Evolutionary conservation across 2,113 vertebrate species (phyloP).

Genomic region (Synchiropus splendidus): DNA sequence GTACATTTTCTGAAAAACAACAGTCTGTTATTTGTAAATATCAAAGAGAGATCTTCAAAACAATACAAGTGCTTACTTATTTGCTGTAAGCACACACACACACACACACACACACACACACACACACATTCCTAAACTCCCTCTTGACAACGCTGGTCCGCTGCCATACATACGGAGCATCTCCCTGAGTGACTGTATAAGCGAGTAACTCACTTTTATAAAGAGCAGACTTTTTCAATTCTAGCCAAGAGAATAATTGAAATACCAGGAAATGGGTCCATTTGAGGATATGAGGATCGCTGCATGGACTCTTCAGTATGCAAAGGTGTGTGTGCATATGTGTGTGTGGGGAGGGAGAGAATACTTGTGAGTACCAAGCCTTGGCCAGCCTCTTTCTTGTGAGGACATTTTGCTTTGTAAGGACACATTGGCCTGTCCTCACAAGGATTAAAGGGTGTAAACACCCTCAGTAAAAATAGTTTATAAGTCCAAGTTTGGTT

Average conservation of each 20-base stretch:
- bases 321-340: not conserved
- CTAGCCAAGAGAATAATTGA: slow-evolving; percentile 3
- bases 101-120: not conserved
- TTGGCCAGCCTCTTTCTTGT: too few species aligned
- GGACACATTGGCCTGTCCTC: too few species aligned
- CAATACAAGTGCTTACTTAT: too few species aligned
- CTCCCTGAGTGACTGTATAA: slow-evolving; percentile 3
- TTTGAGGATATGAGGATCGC: slow-evolving; percentile 6
- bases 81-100: too few species aligned
- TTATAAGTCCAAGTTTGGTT: too few species aligned
- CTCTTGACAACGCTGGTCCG: slow-evolving; percentile 1
- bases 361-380: too few species aligned
- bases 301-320: not conserved
- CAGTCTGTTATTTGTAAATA: too few species aligned
- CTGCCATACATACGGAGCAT: slow-evolving; percentile 1
- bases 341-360: not conserved
- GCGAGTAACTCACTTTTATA: slow-evolving; percentile 4
- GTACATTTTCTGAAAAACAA: too few species aligned
- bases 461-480: too few species aligned
- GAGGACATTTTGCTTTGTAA: too few species aligned
- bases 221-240: slow-evolving; percentile 1
- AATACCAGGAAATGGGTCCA: slow-evolving; percentile 10
- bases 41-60: too few species aligned
- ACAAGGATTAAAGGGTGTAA: too few species aligned
- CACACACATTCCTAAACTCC: slow-evolving; percentile 6